phyloP scores from a whole-genome alignment of 2,113 vertebrate genomes.

The Mirza zaza region DNA sequence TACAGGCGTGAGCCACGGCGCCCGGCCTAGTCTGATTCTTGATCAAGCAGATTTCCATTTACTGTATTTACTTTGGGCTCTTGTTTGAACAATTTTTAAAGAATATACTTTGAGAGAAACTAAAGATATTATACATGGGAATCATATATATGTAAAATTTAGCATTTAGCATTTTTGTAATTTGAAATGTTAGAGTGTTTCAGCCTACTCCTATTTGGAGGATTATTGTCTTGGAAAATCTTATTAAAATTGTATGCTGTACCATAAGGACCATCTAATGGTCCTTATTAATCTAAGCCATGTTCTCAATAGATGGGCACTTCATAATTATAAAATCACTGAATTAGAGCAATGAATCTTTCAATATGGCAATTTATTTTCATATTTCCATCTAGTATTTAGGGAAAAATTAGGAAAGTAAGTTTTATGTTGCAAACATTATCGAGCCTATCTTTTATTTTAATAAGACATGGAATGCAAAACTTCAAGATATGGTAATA shows the following conservation, averaged over 20 bases:
- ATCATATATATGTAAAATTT: not conserved
- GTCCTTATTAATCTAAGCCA: not conserved
- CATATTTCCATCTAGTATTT: not conserved
- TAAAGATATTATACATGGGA: not conserved
- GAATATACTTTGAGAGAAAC: not conserved
- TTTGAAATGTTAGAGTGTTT: not conserved
- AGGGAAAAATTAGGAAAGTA: not conserved
- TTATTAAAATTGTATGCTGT: not conserved
- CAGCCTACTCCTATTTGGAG: not conserved
- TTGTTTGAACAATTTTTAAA: not conserved
- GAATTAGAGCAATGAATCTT: not conserved
- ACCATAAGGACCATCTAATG: not conserved
- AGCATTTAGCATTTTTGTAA: not conserved
- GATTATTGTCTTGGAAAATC: not conserved
- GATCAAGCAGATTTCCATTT: not conserved
- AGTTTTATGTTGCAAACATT: not conserved
- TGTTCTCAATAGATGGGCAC: not conserved
- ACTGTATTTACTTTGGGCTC: not conserved
- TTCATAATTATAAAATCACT: constrained; percentile 33
- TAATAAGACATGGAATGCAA: not conserved
- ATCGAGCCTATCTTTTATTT: constrained; percentile 23
- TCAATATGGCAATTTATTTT: constrained; percentile 25
- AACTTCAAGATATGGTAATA: not conserved
- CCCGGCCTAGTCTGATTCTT: no score
- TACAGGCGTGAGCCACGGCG: no score